These are phyloP conservation scores for Dicycla oo DNA, from an alignment of 2,888 invertebrate species.

Conservation along the genomic window DNA sequence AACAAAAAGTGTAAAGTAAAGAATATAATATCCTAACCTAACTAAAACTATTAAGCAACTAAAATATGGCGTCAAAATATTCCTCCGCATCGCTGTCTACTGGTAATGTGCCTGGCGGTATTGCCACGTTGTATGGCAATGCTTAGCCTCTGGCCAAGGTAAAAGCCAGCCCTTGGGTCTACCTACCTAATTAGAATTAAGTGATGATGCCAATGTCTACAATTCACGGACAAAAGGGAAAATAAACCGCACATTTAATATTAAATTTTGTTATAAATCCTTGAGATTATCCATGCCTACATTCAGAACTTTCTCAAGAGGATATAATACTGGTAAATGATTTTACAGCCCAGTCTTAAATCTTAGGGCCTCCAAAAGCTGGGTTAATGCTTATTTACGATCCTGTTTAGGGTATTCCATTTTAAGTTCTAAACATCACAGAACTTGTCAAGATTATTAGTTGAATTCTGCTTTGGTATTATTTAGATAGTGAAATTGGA, in stretches of 20 bases:
- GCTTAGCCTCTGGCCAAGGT: no score
- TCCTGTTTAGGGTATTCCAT: slow-evolving; percentile 53
- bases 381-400: slow-evolving; percentile 66
- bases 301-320: slow-evolving; percentile 50
- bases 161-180: no score
- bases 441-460: slow-evolving; percentile 34
- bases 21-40: no score
- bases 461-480: slow-evolving; percentile 23
- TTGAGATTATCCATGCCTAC: slow-evolving; percentile 45
- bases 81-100: no score
- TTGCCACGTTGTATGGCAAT: no score
- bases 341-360: slow-evolving; percentile 55
- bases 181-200: not conserved
- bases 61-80: no score
- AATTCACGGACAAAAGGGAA: slow-evolving; percentile 1
- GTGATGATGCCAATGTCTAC: not conserved
- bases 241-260: slow-evolving; percentile 9
- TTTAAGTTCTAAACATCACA: slow-evolving; percentile 51
- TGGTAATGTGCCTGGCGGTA: no score
- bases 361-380: slow-evolving; percentile 55
- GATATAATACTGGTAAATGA: slow-evolving; percentile 61
- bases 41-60: no score
- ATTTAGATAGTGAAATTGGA: not conserved
- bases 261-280: slow-evolving; percentile 40
- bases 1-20: no score